Evolutionary conservation across 2,888 invertebrate species (phyloP).

Genomic region (Lepidocyrtoides sp.): DNA sequence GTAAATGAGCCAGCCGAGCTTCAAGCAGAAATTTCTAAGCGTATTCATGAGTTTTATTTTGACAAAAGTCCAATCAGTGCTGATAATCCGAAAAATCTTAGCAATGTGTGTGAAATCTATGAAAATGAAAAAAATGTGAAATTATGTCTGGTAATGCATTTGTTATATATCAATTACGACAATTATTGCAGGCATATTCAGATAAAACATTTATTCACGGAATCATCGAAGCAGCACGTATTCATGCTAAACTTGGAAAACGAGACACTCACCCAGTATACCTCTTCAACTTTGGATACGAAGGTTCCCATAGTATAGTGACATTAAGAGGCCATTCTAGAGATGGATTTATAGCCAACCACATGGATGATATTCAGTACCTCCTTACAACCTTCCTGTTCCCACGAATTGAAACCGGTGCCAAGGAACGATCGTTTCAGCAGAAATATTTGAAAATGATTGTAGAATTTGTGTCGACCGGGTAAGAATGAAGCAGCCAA

Average conservation of each 20-base stretch:
- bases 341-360: slow-evolving; percentile 78
- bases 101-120: too few species aligned
- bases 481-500: slow-evolving; percentile 58
- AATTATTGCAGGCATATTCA: slow-evolving; percentile 74
- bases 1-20: slow-evolving; percentile 47
- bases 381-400: slow-evolving; percentile 72
- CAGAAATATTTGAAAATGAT: slow-evolving; percentile 73
- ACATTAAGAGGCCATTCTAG: slow-evolving; percentile 73
- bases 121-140: neutral
- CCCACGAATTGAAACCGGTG: slow-evolving; percentile 50
- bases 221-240: slow-evolving; percentile 68
- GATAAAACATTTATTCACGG: slow-evolving; percentile 78
- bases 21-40: slow-evolving; percentile 61
- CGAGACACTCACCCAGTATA: slow-evolving; percentile 64
- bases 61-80: slow-evolving; percentile 44
- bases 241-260: slow-evolving; percentile 67
- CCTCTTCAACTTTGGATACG: slow-evolving; percentile 76
- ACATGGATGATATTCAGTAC: slow-evolving; percentile 82
- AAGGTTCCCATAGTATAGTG: slow-evolving; percentile 76
- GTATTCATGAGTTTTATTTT: slow-evolving; percentile 77
- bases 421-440: slow-evolving; percentile 72
- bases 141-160: neutral
- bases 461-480: slow-evolving; percentile 63
- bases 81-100: slow-evolving; percentile 72
- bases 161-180: too few species aligned